Percentiles rank a stretch among this genome's conserved stretches.
phyloP scores from a whole-genome alignment of 2,797 vertebrate species.

The Pitangus sulphuratus region DNA sequence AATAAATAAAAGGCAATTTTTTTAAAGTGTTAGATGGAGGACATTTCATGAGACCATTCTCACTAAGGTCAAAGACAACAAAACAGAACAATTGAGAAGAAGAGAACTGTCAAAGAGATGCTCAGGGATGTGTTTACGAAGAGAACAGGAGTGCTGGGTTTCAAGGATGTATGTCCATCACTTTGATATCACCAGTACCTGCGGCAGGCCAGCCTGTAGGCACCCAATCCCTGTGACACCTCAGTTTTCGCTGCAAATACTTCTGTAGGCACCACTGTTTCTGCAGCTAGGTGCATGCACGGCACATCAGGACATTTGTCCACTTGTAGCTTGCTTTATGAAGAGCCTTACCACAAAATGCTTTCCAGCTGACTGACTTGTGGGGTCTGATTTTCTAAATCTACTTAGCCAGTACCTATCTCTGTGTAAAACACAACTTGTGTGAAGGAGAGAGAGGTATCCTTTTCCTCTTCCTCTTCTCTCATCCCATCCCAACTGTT shows the following conservation, averaged over 20 bases:
- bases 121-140: background rate
- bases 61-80: background rate
- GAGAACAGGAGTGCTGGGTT: background rate
- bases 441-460: background rate
- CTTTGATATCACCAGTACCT: background rate
- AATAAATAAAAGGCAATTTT: background rate
- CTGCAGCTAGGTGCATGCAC: background rate
- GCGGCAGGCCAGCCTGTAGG: background rate
- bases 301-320: background rate
- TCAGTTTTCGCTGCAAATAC: background rate
- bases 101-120: background rate
- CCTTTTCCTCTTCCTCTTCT: background rate
- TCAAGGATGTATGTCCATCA: background rate
- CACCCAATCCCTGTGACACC: background rate
- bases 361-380: background rate
- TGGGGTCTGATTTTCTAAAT: background rate
- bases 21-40: background rate
- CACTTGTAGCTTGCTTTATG: background rate
- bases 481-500: background rate
- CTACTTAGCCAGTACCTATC: background rate
- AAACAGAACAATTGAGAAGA: background rate
- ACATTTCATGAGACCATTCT: background rate
- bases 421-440: background rate
- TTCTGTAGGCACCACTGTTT: background rate
- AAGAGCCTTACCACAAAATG: background rate